Conservation (phyloP, 2,113 vertebrate genomes). For the Tragulus kanchil region DNA sequence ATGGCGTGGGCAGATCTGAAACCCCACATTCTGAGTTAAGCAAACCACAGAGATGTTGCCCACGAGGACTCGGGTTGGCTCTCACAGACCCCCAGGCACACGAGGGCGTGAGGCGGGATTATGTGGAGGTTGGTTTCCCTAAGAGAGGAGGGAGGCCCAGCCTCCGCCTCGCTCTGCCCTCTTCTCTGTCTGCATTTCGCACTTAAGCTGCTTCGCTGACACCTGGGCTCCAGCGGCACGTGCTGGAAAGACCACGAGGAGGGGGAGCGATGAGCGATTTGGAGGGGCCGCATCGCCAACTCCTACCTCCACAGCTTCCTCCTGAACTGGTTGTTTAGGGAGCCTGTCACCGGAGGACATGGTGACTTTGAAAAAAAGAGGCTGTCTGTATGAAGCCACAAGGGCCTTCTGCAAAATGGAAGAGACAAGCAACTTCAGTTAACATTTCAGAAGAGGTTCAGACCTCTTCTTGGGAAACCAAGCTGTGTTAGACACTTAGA, state of each 20-base stretch:
- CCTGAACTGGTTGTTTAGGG: neutral
- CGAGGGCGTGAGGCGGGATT: neutral
- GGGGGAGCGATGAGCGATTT: neutral
- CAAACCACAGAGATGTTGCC: neutral
- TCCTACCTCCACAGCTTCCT: neutral
- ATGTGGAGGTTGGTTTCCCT: neutral
- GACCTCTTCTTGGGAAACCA: neutral
- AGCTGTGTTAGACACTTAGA: neutral
- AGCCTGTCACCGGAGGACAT: neutral
- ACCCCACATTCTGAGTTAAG: neutral
- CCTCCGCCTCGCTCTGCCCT: neutral
- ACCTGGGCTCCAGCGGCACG: neutral
- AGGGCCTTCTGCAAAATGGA: neutral
- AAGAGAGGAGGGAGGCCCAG: neutral
- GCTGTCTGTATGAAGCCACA: neutral
- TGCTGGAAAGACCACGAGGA: neutral
- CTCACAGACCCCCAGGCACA: neutral
- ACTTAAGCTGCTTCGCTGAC: neutral
- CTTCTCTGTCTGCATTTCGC: constrained; percentile 13
- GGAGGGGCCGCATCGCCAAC: neutral
- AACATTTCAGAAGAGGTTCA: neutral
- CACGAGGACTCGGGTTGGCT: fast-evolving
- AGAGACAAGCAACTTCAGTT: neutral
- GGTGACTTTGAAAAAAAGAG: neutral
- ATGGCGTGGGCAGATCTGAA: neutral